These are phyloP conservation scores for Myocastor coypus DNA, from an alignment of 2,113 vertebrate species.

Conservation along the genomic window DNA sequence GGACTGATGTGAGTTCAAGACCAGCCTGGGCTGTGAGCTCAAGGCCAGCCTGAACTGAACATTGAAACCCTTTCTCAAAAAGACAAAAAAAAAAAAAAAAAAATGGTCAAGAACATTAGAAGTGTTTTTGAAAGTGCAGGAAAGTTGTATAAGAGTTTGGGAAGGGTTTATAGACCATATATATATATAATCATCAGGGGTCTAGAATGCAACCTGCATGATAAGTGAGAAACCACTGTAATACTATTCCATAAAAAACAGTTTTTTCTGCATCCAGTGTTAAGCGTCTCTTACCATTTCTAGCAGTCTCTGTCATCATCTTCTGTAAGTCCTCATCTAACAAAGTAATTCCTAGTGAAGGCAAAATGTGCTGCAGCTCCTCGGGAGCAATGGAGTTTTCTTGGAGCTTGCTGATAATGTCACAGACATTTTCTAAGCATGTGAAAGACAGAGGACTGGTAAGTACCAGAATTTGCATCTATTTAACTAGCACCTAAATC, in stretches of 20 bases:
- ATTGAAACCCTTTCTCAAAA: too few relatives aligned
- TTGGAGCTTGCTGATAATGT: constrained; percentile 35
- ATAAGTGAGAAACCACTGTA: too few relatives aligned
- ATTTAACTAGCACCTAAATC: background rate
- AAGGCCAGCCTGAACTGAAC: too few relatives aligned
- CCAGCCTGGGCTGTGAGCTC: too few relatives aligned
- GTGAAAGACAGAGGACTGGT: constrained; percentile 29
- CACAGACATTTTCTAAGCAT: constrained; percentile 49
- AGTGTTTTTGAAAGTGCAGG: too few relatives aligned
- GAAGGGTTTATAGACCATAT: too few relatives aligned
- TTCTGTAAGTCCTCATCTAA: constrained; percentile 69
- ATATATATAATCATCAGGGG: too few relatives aligned
- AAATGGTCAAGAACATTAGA: too few relatives aligned
- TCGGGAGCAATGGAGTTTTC: background rate
- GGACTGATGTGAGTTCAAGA: too few relatives aligned
- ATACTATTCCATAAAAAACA: background rate
- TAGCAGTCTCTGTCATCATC: background rate
- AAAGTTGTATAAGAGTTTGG: too few relatives aligned
- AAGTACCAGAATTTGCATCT: background rate
- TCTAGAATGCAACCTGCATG: too few relatives aligned
- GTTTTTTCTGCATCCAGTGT: background rate
- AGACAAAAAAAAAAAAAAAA: too few relatives aligned
- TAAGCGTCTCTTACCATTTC: constrained; percentile 61
- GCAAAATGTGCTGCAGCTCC: constrained; percentile 55
- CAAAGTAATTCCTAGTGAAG: constrained; percentile 55